Base-by-base conservation (phyloP, 2,797 vertebrate genomes). In the Prionace glauca region DNA sequence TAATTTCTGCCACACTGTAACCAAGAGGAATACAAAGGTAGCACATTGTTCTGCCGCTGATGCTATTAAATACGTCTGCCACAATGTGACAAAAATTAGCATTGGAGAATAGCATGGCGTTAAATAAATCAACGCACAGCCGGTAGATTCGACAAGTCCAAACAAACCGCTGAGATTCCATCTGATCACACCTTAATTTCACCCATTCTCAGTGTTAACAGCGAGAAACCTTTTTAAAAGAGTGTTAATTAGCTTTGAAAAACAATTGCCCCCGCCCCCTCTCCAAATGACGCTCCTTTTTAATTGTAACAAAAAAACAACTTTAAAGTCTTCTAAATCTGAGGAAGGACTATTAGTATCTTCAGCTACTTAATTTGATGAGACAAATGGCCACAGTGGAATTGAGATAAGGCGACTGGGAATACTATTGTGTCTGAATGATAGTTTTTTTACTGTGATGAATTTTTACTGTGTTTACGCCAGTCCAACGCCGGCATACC, bases 371-470 rank as follows among this genome's bases (percentile, higher is more conserved):
- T 56, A 74, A 94, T 94, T 94, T 94, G 20, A 74, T 50, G 71
- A 95, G 93, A 50, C 69, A 94, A 94, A 94, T 94, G 93, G 92
- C 50, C 69, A 32, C 69, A 2, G 45, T 74, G 71, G 71, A 11
- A 29, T 74, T 74, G 67, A 92, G 22, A 74, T 69, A 93, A 93
- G 18, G 67, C 65, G 36, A 26, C 22, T 45, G n/a, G 32, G 65
- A 69, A 71, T 93, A 41, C 2, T 88, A n/a, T 74, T n/a, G 41
- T 74, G 45, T 32, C 74, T 72, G 93, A 50, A 60, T n/a, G n/a
- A n/a, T n/a, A n/a, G n/a, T n/a, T n/a, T n/a, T n/a, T n/a, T n/a
- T n/a, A n/a, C n/a, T n/a, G n/a, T n/a, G n/a, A n/a, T n/a, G n/a
- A n/a, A n/a, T n/a, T n/a, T n/a, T n/a, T n/a, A n/a, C n/a, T n/a